Evolutionary conservation across 2,113 vertebrate genomes (phyloP), one percentile per base, ranked within the genome.

Genomic region (Coptodon bakossiorum): DNA sequence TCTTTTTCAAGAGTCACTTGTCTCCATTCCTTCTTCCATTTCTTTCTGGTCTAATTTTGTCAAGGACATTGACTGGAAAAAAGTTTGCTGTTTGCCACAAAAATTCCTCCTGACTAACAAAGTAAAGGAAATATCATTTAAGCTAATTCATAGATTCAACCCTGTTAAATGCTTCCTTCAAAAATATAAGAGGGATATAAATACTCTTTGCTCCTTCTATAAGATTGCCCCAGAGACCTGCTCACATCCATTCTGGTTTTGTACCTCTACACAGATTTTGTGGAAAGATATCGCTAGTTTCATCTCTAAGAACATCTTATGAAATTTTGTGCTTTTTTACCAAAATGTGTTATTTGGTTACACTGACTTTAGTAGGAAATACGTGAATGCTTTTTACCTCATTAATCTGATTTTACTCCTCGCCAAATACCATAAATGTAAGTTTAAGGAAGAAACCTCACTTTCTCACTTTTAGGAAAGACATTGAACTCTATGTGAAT

Each of bases 181-280:
- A 36, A 19, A 52, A 52, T 53, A 3, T 10, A 22, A 54, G 50
- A 53, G 57, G 57, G 27, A 59, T 59, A 59, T 17, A 31, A 14
- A 59, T 0, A 0, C 56, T 59, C 14, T 17, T 59, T 31, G 56
- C 27, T 59, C 14, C 56, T 57, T 57, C 56, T 59, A 14, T 59
- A 31, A 31, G 56, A 0, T 29, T 0, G 27, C 1, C 27, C 7
- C 14, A 6, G 14, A 9, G 27, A 2, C 57, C 0, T 31, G 57
- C 57, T 31, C 56, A 59, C 56, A 29, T 16, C 24, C 29, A 2
- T 0, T 59, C 56, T 59, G 56, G 56, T 29, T 13, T 59, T 0
- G 1, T 29, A 5, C 7, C 4, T 6, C 56, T 59, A 0, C 1
- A 0, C 0, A 59, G 56, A 59, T 59, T 59, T 59, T 59, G 56